These are phyloP conservation scores for Apotomis capreana DNA, from an alignment of 2,888 invertebrate genomes.

Conservation along the genomic window DNA sequence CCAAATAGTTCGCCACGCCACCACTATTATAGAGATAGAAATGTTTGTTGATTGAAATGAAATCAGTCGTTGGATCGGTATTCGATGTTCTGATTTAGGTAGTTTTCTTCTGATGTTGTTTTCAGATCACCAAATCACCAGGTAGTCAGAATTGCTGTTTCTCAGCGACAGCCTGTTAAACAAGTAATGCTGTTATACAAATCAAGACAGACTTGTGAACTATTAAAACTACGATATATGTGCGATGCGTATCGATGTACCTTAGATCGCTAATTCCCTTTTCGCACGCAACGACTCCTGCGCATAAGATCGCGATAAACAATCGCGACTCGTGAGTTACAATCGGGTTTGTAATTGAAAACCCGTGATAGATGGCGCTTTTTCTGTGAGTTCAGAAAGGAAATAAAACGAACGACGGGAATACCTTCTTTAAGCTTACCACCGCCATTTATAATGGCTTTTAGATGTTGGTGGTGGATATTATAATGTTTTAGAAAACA, in stretches of 20 bases:
- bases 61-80: too few species aligned
- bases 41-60: too few species aligned
- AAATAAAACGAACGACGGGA: neutral
- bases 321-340: constrained; percentile 50
- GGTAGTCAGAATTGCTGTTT: too few species aligned
- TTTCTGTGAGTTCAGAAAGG: constrained; percentile 13
- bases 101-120: too few species aligned
- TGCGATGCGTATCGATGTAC: neutral
- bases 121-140: too few species aligned
- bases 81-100: too few species aligned
- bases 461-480: neutral
- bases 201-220: constrained; percentile 8
- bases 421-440: neutral
- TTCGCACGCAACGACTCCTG: constrained; percentile 45
- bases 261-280: constrained; percentile 30
- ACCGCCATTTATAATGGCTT: neutral
- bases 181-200: neutral
- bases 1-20: too few species aligned
- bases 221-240: constrained; percentile 13
- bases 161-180: neutral
- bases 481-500: neutral
- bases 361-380: constrained; percentile 50
- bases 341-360: constrained; percentile 56
- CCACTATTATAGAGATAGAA: too few species aligned
- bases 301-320: constrained; percentile 53